phyloP scores from a whole-genome alignment of 2,113 vertebrate genomes.

The Athene noctua region DNA sequence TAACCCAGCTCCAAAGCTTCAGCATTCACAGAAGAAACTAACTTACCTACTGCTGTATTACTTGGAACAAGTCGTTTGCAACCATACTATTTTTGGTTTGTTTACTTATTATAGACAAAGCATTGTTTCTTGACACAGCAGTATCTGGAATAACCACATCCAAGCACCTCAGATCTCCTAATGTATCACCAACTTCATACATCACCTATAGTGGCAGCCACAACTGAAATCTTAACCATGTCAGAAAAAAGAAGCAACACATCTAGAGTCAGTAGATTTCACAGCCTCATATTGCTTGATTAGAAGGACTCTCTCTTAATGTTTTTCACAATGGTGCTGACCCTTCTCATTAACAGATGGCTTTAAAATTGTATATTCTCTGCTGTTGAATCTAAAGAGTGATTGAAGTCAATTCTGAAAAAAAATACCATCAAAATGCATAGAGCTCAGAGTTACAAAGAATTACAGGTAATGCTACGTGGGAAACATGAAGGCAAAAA shows the following conservation, averaged over 20 bases:
- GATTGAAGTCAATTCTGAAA: neutral
- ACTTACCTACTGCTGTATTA: neutral
- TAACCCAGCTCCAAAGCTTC: neutral
- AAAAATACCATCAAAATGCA: neutral
- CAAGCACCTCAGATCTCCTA: neutral
- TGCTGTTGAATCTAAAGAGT: neutral
- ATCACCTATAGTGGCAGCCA: neutral
- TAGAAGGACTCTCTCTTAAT: neutral
- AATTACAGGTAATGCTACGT: accelerated
- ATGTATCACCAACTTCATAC: neutral
- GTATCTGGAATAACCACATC: neutral
- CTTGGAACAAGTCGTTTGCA: neutral
- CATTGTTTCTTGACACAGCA: neutral
- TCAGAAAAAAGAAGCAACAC: neutral
- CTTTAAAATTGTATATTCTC: too few species aligned
- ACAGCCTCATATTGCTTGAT: neutral
- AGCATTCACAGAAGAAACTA: neutral
- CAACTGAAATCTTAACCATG: neutral
- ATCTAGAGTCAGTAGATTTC: neutral
- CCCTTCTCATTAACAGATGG: neutral
- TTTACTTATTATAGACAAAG: neutral
- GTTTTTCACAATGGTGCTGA: neutral
- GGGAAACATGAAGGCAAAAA: neutral
- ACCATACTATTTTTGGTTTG: neutral
- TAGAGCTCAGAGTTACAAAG: neutral